Evolutionary conservation across 2,888 invertebrate species (phyloP), one percentile per base, ranked within the genome.

Genomic region (Eupithecia vulgata): DNA sequence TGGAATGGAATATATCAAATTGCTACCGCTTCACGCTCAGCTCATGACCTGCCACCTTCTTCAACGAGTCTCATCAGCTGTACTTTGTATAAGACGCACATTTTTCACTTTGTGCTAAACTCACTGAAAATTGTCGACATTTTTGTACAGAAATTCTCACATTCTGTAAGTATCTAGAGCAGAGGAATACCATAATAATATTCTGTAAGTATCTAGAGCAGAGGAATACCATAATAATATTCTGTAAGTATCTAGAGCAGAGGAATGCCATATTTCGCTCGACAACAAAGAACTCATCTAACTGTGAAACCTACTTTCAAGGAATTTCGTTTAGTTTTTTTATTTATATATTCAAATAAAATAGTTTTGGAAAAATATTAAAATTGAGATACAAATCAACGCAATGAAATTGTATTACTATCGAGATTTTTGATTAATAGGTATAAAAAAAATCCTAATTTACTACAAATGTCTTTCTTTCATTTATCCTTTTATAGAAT

Each of bases 41-140:
- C 52, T 68, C 68, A 12, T 8, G 8, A 52, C 15, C 25, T 1
- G 61, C 5, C 40, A 21, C 17, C 25, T n/a, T 42, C 10, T 7
- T 70, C 40, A 61, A 40, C 40, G 65, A 57, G 59, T 42, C 35
- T 15, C 66, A 67, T 66, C 45, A 5, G 15, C 65, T 30, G 30
- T 40, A 21, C 64, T 72, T 72, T 68, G 72, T 68, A 72, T 68
- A n/a, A 66, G 57, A 68, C 45, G 65, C 59, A 67, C 21, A 57
- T 25, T 45, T 68, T 68, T 65, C 45, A 66, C 68, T 65, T 68
- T 72, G 72, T 64, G 48, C 35, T 68, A 59, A 34, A 30, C 65
- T 65, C 59, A 15, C 64, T 57, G 57, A 57, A 57, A 25, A 13
- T 1, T 25, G 48, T 52, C 21, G 5, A 57, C 25, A 57, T 52